Conservation (phyloP, 2,888 invertebrate species). For the Trichogramma evanescens region DNA sequence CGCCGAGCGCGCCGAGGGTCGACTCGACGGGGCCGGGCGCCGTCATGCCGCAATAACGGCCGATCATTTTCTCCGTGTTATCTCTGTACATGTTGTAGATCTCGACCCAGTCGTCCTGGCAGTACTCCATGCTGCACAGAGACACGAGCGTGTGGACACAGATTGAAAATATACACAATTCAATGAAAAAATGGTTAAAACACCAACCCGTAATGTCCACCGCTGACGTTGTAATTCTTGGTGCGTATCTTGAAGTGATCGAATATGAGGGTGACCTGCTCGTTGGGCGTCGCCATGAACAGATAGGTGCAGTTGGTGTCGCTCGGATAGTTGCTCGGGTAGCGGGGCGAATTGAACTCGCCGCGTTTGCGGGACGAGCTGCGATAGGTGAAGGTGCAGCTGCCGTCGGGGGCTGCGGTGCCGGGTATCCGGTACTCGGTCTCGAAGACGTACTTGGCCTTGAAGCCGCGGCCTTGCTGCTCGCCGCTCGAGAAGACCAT, state of each 20-base stretch:
- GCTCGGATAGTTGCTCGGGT: constrained; percentile 94
- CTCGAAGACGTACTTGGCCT: constrained; percentile 61
- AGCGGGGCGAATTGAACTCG: constrained; percentile 91
- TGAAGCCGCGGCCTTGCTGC: constrained; percentile 83
- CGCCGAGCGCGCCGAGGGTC: constrained; percentile 76
- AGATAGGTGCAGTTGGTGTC: constrained; percentile 90
- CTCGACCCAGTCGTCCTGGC: constrained; percentile 91
- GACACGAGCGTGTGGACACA: neutral
- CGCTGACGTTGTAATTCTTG: constrained; percentile 70
- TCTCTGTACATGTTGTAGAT: constrained; percentile 84
- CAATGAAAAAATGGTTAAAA: neutral
- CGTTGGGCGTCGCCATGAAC: constrained; percentile 78
- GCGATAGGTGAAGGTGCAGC: constrained; percentile 85
- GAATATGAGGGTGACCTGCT: constrained; percentile 84
- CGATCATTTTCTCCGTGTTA: constrained; percentile 74
- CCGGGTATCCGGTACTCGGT: constrained; percentile 90
- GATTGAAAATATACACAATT: neutral
- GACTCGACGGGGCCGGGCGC: constrained; percentile 95
- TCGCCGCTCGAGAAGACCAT: constrained; percentile 94
- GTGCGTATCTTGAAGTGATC: constrained; percentile 87
- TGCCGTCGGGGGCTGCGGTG: constrained; percentile 85
- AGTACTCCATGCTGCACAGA: constrained; percentile 55
- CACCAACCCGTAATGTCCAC: constrained; percentile 66
- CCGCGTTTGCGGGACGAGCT: constrained; percentile 81
- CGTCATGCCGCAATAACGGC: constrained; percentile 84